Percentiles rank a stretch among this genome's conserved stretches.
phyloP scores from a whole-genome alignment of 2,888 invertebrate species.

The Lymantria dispar region DNA sequence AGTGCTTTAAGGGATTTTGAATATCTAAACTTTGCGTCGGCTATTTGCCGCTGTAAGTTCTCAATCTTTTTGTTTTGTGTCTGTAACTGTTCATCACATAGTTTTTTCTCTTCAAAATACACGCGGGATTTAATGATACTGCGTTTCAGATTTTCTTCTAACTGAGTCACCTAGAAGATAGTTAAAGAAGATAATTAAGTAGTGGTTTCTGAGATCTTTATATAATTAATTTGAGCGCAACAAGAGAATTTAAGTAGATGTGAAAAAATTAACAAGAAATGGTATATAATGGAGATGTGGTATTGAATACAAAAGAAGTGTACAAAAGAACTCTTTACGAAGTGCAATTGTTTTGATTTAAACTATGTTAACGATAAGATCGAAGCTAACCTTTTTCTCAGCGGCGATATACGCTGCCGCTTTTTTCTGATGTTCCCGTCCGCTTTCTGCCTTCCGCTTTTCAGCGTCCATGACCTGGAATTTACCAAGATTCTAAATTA shows the following conservation, averaged over 20 bases:
- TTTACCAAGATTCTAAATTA: neutral
- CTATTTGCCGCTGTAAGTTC: constrained; percentile 89
- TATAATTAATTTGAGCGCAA: too few relatives aligned
- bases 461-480: constrained; percentile 95
- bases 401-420: constrained; percentile 91
- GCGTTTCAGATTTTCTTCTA: constrained; percentile 91
- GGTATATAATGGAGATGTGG: too few relatives aligned
- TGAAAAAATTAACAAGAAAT: too few relatives aligned
- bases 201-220: too few relatives aligned
- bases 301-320: too few relatives aligned
- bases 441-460: constrained; percentile 93
- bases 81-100: constrained; percentile 92
- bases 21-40: constrained; percentile 90
- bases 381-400: constrained; percentile 85
- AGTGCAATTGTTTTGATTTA: neutral
- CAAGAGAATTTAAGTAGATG: too few relatives aligned
- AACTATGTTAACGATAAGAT: neutral
- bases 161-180: constrained; percentile 83
- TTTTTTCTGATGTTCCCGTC: constrained; percentile 92
- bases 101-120: constrained; percentile 95
- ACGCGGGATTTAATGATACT: constrained; percentile 93
- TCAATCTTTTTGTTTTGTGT: constrained; percentile 93
- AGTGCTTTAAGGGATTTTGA: constrained; percentile 91
- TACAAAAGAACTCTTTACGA: too few relatives aligned
- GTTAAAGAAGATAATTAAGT: too few relatives aligned